Conservation (phyloP, 2,797 vertebrate genomes). For the Emys orbicularis region DNA sequence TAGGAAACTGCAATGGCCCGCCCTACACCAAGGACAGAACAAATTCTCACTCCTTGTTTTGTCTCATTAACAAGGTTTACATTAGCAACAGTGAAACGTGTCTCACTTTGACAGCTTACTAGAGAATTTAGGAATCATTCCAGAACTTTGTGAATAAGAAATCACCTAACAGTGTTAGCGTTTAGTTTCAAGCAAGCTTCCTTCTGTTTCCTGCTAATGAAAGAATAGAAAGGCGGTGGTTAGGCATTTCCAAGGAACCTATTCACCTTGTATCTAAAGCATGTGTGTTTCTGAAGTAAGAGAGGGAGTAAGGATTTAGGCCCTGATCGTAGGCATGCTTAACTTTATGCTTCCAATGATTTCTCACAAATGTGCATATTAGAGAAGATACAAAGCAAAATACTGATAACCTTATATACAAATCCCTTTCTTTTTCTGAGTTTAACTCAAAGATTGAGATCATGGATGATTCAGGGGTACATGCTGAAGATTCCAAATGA, state of each 20-base stretch:
- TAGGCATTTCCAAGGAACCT: not conserved
- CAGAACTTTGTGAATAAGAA: constrained; percentile 35
- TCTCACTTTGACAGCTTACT: constrained; percentile 15
- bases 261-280: not conserved
- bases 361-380: not conserved
- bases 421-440: not conserved
- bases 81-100: constrained; percentile 13
- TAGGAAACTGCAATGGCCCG: not conserved
- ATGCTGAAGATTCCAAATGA: not conserved
- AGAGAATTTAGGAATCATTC: constrained; percentile 40
- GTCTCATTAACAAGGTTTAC: constrained; percentile 24
- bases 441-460: accelerated
- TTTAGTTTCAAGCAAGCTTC: not conserved
- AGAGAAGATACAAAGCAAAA: not conserved
- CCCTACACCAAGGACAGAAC: not conserved
- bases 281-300: not conserved
- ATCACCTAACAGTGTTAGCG: not conserved
- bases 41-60: not conserved
- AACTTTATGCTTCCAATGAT: constrained; percentile 34
- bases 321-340: constrained; percentile 9
- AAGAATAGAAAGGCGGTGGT: not conserved
- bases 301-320: not conserved
- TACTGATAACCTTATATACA: not conserved
- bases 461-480: accelerated
- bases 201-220: not conserved